A percentile compares a stretch with the other conserved stretches of the same genome.
Conservation (phyloP, 2,888 invertebrate genomes). For the Andricus curvator region DNA sequence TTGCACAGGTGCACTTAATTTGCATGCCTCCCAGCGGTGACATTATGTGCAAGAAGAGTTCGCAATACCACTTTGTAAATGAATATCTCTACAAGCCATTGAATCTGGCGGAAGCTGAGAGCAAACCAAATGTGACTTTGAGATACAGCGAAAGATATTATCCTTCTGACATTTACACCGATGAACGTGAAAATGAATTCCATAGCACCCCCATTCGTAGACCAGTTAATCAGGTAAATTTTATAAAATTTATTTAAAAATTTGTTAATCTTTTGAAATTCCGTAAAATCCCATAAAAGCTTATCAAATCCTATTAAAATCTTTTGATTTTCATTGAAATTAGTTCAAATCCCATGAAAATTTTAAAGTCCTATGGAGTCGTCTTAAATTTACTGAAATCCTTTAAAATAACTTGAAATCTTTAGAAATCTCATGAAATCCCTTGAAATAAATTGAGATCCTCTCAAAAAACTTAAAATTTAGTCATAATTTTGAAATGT, state of each 20-base stretch:
- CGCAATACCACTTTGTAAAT: constrained; percentile 94
- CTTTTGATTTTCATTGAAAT: no score
- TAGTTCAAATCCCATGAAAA: no score
- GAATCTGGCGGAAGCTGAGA: constrained; percentile 90
- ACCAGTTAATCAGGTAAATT: constrained; percentile 62
- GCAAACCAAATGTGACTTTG: constrained; percentile 87
- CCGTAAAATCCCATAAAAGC: no score
- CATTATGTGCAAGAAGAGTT: constrained; percentile 93
- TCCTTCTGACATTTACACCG: constrained; percentile 86
- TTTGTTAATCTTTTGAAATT: no score
- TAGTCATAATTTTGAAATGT: no score
- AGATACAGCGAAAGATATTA: constrained; percentile 92
- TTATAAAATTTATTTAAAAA: background rate
- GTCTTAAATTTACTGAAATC: no score
- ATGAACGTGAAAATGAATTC: constrained; percentile 72
- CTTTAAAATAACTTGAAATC: no score
- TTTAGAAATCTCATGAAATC: no score
- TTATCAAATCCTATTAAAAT: no score
- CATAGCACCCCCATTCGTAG: constrained; percentile 68
- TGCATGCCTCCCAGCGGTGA: constrained; percentile 95
- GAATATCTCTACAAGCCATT: constrained; percentile 94
- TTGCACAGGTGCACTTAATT: constrained; percentile 90
- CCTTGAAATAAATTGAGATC: no score
- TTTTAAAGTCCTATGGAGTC: no score
- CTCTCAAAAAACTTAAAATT: no score